A percentile compares a stretch with the other conserved stretches of the same genome.
Conservation (phyloP, 2,113 vertebrate genomes). For the Sinocyclocheilus grahami region DNA sequence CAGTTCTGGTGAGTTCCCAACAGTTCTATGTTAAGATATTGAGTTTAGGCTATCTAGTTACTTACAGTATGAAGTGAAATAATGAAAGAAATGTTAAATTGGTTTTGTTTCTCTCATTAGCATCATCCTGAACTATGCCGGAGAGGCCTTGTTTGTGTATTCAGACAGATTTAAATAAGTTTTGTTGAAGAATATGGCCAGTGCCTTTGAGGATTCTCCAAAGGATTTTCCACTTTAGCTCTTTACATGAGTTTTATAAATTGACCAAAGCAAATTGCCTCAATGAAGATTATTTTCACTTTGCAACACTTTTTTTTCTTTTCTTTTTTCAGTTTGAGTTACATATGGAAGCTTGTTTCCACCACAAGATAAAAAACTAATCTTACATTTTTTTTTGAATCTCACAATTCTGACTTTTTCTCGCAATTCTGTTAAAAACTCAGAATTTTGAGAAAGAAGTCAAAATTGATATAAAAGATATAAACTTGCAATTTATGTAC, state of each 20-base stretch:
- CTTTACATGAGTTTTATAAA: not conserved
- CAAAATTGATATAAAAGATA: too few species aligned
- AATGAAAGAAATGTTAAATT: not conserved
- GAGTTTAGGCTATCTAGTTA: too few species aligned
- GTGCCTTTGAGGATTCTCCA: slow-evolving; percentile 15
- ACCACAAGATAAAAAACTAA: not conserved
- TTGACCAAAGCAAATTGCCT: not conserved
- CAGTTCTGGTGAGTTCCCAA: slow-evolving; percentile 79
- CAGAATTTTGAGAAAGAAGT: too few species aligned
- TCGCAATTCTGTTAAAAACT: not conserved
- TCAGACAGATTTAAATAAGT: slow-evolving; percentile 71
- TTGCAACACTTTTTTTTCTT: not conserved
- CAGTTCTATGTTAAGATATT: not conserved
- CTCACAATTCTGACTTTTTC: too few species aligned
- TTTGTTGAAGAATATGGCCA: not conserved
- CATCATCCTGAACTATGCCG: slow-evolving; percentile 79
- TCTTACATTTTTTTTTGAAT: too few species aligned
- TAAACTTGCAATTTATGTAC: too few species aligned
- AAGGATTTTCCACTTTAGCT: not conserved
- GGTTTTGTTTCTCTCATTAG: slow-evolving; percentile 71
- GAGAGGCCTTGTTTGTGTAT: slow-evolving; percentile 85
- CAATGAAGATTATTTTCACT: not conserved
- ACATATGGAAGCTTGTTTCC: too few species aligned
- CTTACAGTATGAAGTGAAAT: not conserved
- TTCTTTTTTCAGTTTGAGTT: too few species aligned